Base-by-base conservation (phyloP, 2,797 vertebrate genomes). In the Trematomus bernacchii region DNA sequence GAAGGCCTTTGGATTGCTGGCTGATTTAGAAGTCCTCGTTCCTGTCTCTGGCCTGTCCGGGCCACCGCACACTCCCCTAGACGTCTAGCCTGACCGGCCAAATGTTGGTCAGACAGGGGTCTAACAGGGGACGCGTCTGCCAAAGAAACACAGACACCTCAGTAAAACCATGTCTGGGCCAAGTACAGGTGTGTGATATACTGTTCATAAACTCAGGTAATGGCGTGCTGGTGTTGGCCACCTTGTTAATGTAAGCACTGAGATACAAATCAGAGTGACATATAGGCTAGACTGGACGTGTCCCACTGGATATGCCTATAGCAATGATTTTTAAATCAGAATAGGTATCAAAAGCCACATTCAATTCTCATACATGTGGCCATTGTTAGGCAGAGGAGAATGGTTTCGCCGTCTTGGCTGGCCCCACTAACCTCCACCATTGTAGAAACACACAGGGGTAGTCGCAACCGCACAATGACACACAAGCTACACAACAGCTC, bases 21-120 rank as follows among this genome's bases (percentile, higher is more conserved):
- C 93, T 96, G 95, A 96, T 96, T 96, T 96, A 96, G 91, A 92
- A 91, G 92, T 90, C 90, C 90, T 91, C 89, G 89, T 91, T 91
- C 87, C 89, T 93, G 93, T 92, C 89, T 85, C 83, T 84, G 86
- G 85, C 84, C 90, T 85, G 85, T 93, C 90, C 89, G 71, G 87
- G 87, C 90, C 89, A 92, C 87, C 73, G 73, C 82, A 85, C 79
- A 27, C 86, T 89, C 86, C 84, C 84, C 82, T 80, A 90, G 88
- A 87, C 81, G 88, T 90, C 88, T 91, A 80, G 90, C 85, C 83
- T 62, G 79, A 80, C 80, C 72, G 51, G 85, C 87, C 91, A 90
- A 91, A 91, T 87, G 90, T 90, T 90, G 71, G 79, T 89, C 89
- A 92, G 87, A 77, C 85, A 10, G 77, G 85, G 87, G 90, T 88